Percentiles rank a stretch among this genome's conserved stretches.
phyloP scores from a whole-genome alignment of 2,797 vertebrate species.

The Lagodon rhomboides region DNA sequence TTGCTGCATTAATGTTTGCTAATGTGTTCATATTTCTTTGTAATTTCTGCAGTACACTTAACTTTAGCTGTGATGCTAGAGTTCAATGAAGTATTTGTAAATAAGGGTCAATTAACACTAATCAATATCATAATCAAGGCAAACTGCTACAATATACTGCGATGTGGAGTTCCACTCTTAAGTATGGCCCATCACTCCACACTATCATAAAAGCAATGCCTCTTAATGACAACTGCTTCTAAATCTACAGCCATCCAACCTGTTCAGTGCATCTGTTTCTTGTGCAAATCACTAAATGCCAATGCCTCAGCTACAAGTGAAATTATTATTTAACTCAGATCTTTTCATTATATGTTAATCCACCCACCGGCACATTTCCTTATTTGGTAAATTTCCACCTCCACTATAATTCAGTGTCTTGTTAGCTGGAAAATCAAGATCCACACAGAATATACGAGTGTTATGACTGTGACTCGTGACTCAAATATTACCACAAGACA shows the following conservation, averaged over 20 bases:
- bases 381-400: neutral
- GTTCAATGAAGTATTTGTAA: neutral
- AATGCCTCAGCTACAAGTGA: neutral
- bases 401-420: neutral
- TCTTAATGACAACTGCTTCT: neutral
- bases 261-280: neutral
- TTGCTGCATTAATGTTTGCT: conserved; percentile 4
- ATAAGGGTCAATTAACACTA: neutral
- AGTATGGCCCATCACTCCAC: neutral
- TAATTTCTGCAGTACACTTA: neutral
- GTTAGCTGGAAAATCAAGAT: neutral
- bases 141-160: neutral
- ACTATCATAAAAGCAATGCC: neutral
- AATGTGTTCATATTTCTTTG: neutral
- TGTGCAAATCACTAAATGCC: neutral
- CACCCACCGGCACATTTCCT: neutral
- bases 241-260: neutral
- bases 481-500: neutral
- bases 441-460: neutral
- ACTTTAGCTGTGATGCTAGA: neutral
- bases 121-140: neutral
- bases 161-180: neutral
- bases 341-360: neutral
- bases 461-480: neutral
- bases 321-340: neutral